These are phyloP conservation scores for Zelleria hepariella DNA, from an alignment of 2,888 invertebrate species.

Conservation along the genomic window DNA sequence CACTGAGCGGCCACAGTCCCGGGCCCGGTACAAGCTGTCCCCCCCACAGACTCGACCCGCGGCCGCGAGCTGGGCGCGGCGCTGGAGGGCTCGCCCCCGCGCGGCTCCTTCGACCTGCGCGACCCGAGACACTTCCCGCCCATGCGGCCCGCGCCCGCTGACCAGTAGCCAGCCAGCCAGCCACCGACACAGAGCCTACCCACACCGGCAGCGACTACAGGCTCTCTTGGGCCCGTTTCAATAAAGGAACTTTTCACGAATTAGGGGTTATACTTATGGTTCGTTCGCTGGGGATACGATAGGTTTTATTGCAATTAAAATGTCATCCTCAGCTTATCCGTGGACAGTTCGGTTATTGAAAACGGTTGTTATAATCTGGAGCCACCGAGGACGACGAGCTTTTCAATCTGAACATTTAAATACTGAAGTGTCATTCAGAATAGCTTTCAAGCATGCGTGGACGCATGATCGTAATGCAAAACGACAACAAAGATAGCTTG, in stretches of 20 bases:
- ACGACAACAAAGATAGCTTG: too few relatives aligned
- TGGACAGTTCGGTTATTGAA: too few relatives aligned
- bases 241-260: too few relatives aligned
- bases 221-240: too few relatives aligned
- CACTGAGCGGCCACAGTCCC: not conserved
- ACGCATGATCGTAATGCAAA: too few relatives aligned
- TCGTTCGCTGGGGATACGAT: too few relatives aligned
- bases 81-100: constrained; percentile 75
- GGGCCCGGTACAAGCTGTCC: not conserved
- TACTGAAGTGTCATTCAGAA: not conserved
- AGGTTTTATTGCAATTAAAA: too few relatives aligned
- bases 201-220: not conserved
- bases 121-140: constrained; percentile 90
- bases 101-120: constrained; percentile 80
- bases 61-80: constrained; percentile 81
- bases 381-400: not conserved
- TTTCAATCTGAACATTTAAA: not conserved
- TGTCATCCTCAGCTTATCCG: too few relatives aligned
- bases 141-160: constrained; percentile 65
- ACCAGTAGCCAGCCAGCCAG: constrained; percentile 3
- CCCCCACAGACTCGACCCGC: constrained; percentile 78
- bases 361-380: not conserved
- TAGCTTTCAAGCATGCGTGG: not conserved
- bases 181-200: not conserved
- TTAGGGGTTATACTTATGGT: too few relatives aligned